These are phyloP conservation scores for Platysteira castanea DNA, from an alignment of 2,113 vertebrate genomes.

Conservation along the genomic window DNA sequence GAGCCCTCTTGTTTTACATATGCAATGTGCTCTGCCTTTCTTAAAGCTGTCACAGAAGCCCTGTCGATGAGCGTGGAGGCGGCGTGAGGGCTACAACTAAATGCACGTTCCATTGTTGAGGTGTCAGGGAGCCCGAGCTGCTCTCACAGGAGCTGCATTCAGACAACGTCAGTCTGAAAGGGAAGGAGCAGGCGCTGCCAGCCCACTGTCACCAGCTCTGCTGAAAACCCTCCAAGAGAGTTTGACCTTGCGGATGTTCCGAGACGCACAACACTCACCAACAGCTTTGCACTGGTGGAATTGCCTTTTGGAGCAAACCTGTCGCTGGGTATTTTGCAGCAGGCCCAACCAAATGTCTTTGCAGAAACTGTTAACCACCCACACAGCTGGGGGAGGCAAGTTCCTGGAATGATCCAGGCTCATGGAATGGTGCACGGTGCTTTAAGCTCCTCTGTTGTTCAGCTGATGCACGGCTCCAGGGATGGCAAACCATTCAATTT, in stretches of 20 bases:
- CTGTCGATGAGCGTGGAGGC: constrained; percentile 1
- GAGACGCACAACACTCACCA: not conserved
- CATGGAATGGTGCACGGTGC: accelerated
- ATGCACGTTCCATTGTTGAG: constrained; percentile 51
- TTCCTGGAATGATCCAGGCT: not conserved
- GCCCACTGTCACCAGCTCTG: not conserved
- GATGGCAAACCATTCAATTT: not conserved
- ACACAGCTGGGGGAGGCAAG: not conserved
- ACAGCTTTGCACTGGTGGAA: not conserved
- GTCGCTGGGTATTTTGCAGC: not conserved
- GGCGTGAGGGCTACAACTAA: constrained; percentile 41
- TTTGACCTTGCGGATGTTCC: constrained; percentile 24
- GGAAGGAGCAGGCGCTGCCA: not conserved
- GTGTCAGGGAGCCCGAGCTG: constrained; percentile 47
- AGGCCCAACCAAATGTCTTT: not conserved
- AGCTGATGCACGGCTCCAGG: not conserved
- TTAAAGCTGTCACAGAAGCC: constrained; percentile 50
- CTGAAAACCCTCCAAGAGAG: not conserved
- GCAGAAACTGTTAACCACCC: not conserved
- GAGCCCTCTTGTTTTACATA: constrained; percentile 48
- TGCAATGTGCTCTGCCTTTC: constrained; percentile 35
- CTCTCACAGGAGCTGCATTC: constrained; percentile 1
- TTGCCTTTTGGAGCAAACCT: not conserved
- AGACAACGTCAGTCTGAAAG: constrained; percentile 11
- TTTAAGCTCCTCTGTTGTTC: not conserved